Evolutionary conservation across 2,113 vertebrate genomes (phyloP), one percentile per base, ranked within the genome.

Genomic region (Grammomys surdaster): DNA sequence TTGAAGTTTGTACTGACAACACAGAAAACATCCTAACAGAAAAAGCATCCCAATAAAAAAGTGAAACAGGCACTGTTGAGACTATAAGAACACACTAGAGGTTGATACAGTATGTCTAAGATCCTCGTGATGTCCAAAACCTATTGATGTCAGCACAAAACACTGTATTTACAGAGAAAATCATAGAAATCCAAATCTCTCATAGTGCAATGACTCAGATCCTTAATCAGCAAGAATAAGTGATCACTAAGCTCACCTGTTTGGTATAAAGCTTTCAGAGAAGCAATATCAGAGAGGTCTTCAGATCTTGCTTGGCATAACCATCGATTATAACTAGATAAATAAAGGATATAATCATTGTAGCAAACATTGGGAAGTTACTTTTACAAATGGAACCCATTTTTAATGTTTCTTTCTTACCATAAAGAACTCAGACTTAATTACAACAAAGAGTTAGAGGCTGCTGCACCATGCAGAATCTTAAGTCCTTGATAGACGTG

Each of bases 201-300:
- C 33, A 63, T 0, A 91, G 54, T 31, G 70, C n/a, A 63, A 54
- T n/a, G 76, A 54, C n/a, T 22, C 63, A 7, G 16, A 5, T 51
- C 8, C 73, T 85, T 92, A 80, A 81, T 77, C 20, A 95, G 65
- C n/a, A 56, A 70, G 63, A 63, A 17, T 56, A 86, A 72, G 17
- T 22, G 70, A 36, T 12, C 33, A 31, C 33, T 7, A 40, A 89
- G 97, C 99, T 96, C 96, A 99, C 99, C 99, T 65, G 99, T 99
- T 96, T 99, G 99, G 98, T 99, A 99, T 95, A 99, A 98, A 13
- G 99, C 99, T 98, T 99, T 99, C 76, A 99, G 98, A 12, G 99
- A 99, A 78, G 99, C 99, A 91, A 99, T 99, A 98, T 99, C 99
- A 6, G 99, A 99, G 65, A 99, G 98, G 96, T 99, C 99, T 93